These are phyloP conservation scores for Acanthosoma haemorrhoidale DNA, from an alignment of 2,888 invertebrate genomes.

Conservation along the genomic window DNA sequence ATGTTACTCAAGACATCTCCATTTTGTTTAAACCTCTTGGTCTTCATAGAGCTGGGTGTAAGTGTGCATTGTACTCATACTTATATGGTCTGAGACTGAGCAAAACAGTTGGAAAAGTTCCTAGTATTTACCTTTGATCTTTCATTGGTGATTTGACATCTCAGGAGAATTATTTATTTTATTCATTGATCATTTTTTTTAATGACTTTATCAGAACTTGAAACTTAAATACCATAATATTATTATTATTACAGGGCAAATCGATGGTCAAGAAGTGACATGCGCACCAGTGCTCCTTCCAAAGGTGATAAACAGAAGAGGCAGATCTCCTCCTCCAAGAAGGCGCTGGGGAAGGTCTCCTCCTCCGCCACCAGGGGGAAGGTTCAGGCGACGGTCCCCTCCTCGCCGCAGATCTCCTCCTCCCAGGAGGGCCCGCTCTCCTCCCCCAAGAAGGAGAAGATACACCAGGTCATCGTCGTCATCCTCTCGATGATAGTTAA, in stretches of 20 bases:
- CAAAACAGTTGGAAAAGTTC: too few species aligned
- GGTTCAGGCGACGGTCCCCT: conserved; percentile 50
- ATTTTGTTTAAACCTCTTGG: too few species aligned
- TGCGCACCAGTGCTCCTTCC: conserved; percentile 87
- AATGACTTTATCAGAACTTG: too few species aligned
- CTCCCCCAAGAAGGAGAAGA: conserved; percentile 55
- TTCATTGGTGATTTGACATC: too few species aligned
- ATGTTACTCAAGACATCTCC: too few species aligned
- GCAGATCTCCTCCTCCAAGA: conserved; percentile 47
- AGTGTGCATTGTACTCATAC: too few species aligned
- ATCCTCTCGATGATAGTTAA: conserved; percentile 56
- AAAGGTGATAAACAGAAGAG: conserved; percentile 44
- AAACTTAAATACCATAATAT: too few species aligned
- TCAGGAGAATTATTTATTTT: too few species aligned
- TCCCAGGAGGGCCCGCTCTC: conserved; percentile 42
- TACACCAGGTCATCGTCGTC: conserved; percentile 70
- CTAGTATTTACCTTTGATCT: too few species aligned
- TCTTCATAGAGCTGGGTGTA: too few species aligned
- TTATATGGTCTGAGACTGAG: too few species aligned
- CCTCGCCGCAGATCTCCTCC: conserved; percentile 50
- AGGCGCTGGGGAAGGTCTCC: conserved; percentile 51
- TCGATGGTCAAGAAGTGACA: conserved; percentile 89
- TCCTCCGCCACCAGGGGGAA: conserved; percentile 47
- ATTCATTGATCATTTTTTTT: too few species aligned
- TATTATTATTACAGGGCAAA: conserved; percentile 60